Evolutionary conservation across 2,797 vertebrate genomes (phyloP).

Genomic region (Sus cebifrons): DNA sequence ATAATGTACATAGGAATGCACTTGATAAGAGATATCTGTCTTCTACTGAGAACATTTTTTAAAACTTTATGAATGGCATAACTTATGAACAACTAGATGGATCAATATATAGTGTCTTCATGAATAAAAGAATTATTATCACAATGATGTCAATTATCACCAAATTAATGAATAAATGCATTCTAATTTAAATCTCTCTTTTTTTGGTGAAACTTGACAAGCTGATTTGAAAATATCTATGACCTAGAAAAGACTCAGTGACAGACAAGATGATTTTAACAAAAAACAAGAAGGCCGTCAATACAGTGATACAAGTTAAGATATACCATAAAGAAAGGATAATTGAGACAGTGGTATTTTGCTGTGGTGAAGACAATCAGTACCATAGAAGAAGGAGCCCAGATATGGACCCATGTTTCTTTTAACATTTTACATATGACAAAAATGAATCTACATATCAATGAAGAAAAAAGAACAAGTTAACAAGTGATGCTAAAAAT

Average conservation of each 20-base stretch:
- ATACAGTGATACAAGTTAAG: background rate
- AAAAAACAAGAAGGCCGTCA: background rate
- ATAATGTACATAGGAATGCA: background rate
- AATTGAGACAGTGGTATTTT: background rate
- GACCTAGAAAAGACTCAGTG: background rate
- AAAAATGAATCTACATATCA: background rate
- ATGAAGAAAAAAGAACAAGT: background rate
- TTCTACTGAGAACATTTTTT: background rate
- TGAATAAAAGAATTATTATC: background rate
- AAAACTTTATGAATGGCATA: background rate
- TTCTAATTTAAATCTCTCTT: background rate
- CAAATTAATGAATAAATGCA: background rate
- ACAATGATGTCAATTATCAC: background rate
- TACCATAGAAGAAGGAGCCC: background rate
- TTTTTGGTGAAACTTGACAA: background rate
- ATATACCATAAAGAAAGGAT: background rate
- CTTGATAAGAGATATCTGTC: background rate
- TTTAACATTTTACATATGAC: background rate
- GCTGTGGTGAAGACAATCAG: background rate
- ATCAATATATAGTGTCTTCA: background rate
- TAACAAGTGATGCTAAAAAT: background rate
- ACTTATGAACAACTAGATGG: background rate
- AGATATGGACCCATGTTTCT: background rate
- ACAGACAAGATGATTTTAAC: background rate
- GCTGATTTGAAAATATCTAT: background rate